Conservation (phyloP, 1,140 invertebrate genomes). For the Caerostris darwini region DNA sequence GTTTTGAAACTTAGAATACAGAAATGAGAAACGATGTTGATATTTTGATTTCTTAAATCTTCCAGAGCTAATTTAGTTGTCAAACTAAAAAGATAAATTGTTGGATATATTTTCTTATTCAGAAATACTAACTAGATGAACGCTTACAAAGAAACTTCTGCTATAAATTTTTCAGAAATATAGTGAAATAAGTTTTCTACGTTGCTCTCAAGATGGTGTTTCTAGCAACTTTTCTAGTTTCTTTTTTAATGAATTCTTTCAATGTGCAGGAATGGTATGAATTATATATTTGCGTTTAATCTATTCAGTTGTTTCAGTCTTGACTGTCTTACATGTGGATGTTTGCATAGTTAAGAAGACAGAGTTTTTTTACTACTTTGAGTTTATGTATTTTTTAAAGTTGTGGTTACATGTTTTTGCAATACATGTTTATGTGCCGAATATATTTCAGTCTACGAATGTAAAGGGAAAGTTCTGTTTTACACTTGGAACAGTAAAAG, state of each 20-base stretch:
- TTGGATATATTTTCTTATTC: slow-evolving; percentile 14
- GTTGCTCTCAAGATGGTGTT: background rate
- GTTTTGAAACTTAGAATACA: background rate
- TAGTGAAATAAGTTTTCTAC: background rate
- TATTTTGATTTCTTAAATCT: slow-evolving; percentile 33
- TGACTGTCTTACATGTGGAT: no score
- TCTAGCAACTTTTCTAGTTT: background rate
- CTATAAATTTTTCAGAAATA: background rate
- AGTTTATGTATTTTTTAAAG: background rate
- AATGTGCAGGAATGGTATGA: background rate
- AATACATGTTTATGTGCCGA: no score
- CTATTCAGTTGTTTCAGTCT: no score
- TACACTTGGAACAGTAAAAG: no score
- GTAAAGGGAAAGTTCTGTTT: no score
- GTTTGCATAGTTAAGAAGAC: no score
- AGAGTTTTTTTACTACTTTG: background rate
- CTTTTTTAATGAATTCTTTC: background rate
- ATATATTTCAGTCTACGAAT: no score
- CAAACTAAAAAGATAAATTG: slow-evolving; percentile 27
- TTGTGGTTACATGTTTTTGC: no score
- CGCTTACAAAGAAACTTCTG: background rate
- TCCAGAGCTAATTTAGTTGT: slow-evolving; percentile 16
- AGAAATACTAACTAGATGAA: background rate
- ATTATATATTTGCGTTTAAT: background rate
- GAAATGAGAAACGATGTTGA: slow-evolving; percentile 15